Evolutionary conservation across 2,113 vertebrate species (phyloP), one percentile per base, ranked within the genome.

Genomic region (Caranx melampygus): DNA sequence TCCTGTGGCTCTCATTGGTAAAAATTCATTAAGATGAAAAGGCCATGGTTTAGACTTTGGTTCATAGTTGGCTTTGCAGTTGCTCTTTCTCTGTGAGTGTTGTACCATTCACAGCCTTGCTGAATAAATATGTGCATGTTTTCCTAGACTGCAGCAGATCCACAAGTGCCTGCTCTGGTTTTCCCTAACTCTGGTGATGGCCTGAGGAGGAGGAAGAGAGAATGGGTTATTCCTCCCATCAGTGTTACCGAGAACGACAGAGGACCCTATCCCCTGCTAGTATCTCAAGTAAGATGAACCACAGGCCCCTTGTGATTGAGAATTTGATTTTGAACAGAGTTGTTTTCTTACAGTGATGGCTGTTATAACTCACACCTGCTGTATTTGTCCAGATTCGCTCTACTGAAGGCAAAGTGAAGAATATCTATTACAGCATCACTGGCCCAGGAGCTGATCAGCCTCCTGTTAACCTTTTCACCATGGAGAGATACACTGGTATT

Each of bases 151-250:
- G 42, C 69, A 16, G 3, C 18, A 0, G 35, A 71, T 0, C 20
- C 34, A 35, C 35, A 49, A 9, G 44, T 91, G 5, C 83, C 85
- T 6, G 26, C 92, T 49, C 9, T 95, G 51, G 3, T n/a, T 33
- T 94, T 95, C 64, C 90, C 85, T 6, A 85, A 78, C 44, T 63
- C 86, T 6, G 64, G 5, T 44, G 4, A 4, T 44, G 94, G 92
- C 1, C 75, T 92, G 42, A 92, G 12, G 35, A 93, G 94, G 61
- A 86, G 51, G 54, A 95, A 95, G 81, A 92, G 95, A 78, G 94
- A 76, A 1, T 95, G 94, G 95, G 75, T 94, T 13, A 92, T 94
- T 81, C 95, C 93, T 34, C 47, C 64, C 0, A 15, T 95, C 6
- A 61, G 0, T 31, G 14, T 93, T 52, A 0, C 35, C 0, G 95